Evolutionary conservation across 2,888 invertebrate genomes (phyloP).

Genomic region (Epirrita christyi): DNA sequence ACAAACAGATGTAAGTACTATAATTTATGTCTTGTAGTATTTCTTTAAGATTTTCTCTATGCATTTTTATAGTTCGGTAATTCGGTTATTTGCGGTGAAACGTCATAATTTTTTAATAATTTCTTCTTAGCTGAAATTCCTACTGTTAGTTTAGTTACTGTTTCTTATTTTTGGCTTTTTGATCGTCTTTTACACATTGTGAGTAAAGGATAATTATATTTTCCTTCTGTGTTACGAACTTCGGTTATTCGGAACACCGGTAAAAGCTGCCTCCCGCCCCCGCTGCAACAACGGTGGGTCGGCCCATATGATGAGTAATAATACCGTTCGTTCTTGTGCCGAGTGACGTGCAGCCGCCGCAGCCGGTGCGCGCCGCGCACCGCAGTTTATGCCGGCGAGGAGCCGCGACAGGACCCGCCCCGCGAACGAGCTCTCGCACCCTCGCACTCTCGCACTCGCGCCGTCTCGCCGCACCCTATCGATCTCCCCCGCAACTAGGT

Average conservation of each 20-base stretch:
- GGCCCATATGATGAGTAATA: slow-evolving; percentile 76
- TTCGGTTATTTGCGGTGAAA: no score
- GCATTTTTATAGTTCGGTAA: no score
- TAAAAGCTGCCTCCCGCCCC: slow-evolving; percentile 54
- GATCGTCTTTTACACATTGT: no score
- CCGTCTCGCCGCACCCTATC: slow-evolving; percentile 60
- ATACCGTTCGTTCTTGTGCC: slow-evolving; percentile 72
- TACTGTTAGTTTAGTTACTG: no score
- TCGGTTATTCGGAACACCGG: slow-evolving; percentile 38
- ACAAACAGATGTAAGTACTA: no score
- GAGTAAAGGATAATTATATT: not conserved
- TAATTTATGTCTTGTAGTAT: no score
- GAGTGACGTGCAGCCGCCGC: slow-evolving; percentile 69
- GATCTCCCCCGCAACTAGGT: slow-evolving; percentile 51
- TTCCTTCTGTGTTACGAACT: not conserved
- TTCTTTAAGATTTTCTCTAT: no score
- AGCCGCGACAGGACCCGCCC: slow-evolving; percentile 70
- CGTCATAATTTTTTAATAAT: no score
- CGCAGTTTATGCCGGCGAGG: slow-evolving; percentile 73
- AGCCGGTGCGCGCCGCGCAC: slow-evolving; percentile 53
- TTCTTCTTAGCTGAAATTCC: no score
- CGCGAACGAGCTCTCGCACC: slow-evolving; percentile 37
- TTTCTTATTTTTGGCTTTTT: no score
- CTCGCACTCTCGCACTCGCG: slow-evolving; percentile 49
- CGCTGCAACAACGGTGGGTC: slow-evolving; percentile 54